Evolutionary conservation across 1,140 invertebrate species (phyloP).

Genomic region (Harpegnathos saltator): DNA sequence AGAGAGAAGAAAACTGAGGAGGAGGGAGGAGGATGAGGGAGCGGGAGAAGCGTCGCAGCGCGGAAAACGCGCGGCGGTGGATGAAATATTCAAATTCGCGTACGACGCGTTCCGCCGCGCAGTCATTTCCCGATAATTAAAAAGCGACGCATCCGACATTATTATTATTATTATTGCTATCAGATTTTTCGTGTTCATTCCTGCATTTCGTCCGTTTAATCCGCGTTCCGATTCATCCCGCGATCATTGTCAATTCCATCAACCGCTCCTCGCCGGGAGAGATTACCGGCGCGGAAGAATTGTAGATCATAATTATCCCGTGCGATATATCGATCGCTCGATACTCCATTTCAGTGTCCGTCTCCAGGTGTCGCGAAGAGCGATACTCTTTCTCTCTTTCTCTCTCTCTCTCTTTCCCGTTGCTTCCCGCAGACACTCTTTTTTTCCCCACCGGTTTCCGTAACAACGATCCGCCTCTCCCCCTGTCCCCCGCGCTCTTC

Average conservation of each 20-base stretch:
- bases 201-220: no score
- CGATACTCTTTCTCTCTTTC: background rate
- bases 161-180: background rate
- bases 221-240: background rate
- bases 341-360: background rate
- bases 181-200: no score
- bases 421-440: background rate
- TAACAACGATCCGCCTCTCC: slow-evolving; percentile 21
- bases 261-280: background rate
- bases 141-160: background rate
- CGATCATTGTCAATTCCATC: slow-evolving; percentile 1
- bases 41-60: no score
- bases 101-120: no score
- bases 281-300: background rate
- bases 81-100: slow-evolving; percentile 2
- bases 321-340: background rate
- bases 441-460: slow-evolving; percentile 17
- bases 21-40: no score
- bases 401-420: background rate
- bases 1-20: background rate
- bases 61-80: no score
- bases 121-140: background rate
- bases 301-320: no score
- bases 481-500: background rate
- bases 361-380: background rate